These are phyloP conservation scores for Circaetus gallicus DNA, from an alignment of 2,113 vertebrate species.

Conservation along the genomic window DNA sequence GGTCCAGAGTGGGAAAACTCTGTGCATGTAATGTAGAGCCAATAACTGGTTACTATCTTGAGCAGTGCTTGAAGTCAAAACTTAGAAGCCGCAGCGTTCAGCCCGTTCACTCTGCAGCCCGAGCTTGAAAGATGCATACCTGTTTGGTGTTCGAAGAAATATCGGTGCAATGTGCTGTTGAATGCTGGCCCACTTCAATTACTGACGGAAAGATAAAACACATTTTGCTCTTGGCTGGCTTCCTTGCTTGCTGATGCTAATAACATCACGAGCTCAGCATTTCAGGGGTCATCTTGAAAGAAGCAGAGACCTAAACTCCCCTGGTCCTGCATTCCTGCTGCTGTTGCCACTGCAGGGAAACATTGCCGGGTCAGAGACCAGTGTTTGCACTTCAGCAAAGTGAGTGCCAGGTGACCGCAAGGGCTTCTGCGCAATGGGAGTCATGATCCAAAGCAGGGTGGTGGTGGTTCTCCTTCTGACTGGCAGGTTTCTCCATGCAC, in stretches of 20 bases:
- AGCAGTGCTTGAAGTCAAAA: not conserved
- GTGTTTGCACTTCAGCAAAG: not conserved
- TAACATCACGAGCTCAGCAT: not conserved
- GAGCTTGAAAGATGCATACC: not conserved
- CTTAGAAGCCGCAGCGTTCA: not conserved
- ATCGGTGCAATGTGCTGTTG: constrained; percentile 3
- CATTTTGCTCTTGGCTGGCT: constrained; percentile 43
- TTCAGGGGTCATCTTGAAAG: constrained; percentile 51
- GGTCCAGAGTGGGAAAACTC: not conserved
- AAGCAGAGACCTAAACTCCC: not conserved
- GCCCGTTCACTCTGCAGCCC: not conserved
- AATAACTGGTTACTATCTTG: not conserved
- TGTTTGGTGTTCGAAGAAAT: constrained; percentile 13
- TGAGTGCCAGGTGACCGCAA: not conserved
- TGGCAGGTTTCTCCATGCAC: not conserved
- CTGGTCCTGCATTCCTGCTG: not conserved
- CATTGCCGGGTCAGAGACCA: not conserved
- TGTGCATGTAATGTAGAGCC: not conserved
- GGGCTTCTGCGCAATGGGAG: not conserved
- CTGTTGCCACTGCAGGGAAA: not conserved
- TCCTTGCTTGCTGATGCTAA: constrained; percentile 36
- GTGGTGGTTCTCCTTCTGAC: not conserved
- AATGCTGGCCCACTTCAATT: constrained; percentile 2
- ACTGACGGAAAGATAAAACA: constrained; percentile 25
- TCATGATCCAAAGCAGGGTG: not conserved